phyloP scores from a whole-genome alignment of 1,140 invertebrate species.

The Drosophila lowei region DNA sequence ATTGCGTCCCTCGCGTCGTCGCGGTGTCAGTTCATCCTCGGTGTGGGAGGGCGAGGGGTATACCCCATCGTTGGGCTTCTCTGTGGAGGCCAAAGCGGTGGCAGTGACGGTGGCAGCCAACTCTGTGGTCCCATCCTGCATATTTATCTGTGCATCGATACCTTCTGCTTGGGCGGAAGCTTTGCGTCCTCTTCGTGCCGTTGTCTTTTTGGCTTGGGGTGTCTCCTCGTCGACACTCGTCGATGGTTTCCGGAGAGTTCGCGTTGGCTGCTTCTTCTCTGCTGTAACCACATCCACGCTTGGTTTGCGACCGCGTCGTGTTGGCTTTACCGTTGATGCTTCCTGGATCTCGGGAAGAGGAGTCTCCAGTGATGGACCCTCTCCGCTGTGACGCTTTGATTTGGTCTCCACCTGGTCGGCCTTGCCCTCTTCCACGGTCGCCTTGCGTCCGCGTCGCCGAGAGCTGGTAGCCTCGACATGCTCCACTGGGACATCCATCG shows the following conservation, averaged over 20 bases:
- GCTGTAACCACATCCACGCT: conserved; percentile 17
- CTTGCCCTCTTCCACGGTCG: conserved; percentile 23
- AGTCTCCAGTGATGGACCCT: background rate
- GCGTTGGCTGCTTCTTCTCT: conserved; percentile 28
- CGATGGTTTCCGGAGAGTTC: conserved; percentile 42
- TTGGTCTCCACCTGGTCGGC: conserved; percentile 11
- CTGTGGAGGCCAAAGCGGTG: background rate
- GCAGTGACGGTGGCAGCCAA: conserved; percentile 2
- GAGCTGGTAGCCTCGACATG: background rate
- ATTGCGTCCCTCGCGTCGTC: conserved; percentile 64
- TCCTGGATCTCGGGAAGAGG: conserved; percentile 9
- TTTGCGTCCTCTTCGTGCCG: conserved; percentile 37
- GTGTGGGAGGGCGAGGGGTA: conserved; percentile 1
- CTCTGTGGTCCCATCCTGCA: conserved; percentile 2
- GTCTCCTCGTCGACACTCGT: conserved; percentile 31
- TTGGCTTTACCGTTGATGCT: conserved; percentile 5
- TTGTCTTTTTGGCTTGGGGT: conserved; percentile 35
- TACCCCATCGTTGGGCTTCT: background rate
- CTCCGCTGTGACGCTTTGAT: background rate
- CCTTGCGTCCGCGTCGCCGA: conserved; percentile 25
- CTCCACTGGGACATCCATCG: background rate
- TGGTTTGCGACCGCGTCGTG: conserved; percentile 17
- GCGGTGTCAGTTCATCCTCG: conserved; percentile 57
- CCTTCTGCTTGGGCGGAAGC: conserved; percentile 3
- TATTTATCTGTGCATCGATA: background rate